Percentiles rank a stretch among this genome's conserved stretches.
These are phyloP conservation scores for Distichodus sexfasciatus DNA, from an alignment of 2,797 vertebrate species.

Conservation along the genomic window DNA sequence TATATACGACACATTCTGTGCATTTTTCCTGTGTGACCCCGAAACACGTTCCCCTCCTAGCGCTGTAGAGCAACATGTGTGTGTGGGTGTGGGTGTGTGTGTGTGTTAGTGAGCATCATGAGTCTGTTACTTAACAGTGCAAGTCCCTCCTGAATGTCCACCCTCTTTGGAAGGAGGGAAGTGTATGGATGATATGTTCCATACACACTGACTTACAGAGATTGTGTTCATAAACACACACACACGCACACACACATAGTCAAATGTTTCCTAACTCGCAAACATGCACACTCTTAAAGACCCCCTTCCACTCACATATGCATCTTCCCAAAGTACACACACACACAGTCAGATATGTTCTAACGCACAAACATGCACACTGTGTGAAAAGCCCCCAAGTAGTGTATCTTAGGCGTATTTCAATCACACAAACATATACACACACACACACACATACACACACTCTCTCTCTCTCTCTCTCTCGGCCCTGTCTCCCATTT, in stretches of 20 bases:
- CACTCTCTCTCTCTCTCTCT: neutral
- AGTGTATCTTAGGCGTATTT: too few relatives aligned
- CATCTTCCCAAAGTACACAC: too few relatives aligned
- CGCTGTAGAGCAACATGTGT: slow-evolving; percentile 1
- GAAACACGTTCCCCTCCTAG: slow-evolving; percentile 23
- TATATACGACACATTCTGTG: slow-evolving; percentile 75
- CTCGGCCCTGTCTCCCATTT: slow-evolving; percentile 13
- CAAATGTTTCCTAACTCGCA: neutral
- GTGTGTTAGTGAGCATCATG: too few relatives aligned
- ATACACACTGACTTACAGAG: too few relatives aligned
- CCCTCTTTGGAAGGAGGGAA: too few relatives aligned
- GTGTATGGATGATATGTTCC: too few relatives aligned
- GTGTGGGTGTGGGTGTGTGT: too few relatives aligned
- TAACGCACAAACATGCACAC: too few relatives aligned
- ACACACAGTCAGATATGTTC: neutral
- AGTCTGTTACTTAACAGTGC: too few relatives aligned
- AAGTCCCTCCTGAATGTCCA: too few relatives aligned
- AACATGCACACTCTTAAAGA: neutral
- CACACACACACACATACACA: neutral
- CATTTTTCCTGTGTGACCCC: slow-evolving; percentile 56
- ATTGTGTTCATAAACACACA: neutral
- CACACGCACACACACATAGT: neutral
- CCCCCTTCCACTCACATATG: neutral
- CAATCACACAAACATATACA: neutral
- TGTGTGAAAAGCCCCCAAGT: too few relatives aligned